Conservation (phyloP, 2,113 vertebrate species). For the Cathartes aura region DNA sequence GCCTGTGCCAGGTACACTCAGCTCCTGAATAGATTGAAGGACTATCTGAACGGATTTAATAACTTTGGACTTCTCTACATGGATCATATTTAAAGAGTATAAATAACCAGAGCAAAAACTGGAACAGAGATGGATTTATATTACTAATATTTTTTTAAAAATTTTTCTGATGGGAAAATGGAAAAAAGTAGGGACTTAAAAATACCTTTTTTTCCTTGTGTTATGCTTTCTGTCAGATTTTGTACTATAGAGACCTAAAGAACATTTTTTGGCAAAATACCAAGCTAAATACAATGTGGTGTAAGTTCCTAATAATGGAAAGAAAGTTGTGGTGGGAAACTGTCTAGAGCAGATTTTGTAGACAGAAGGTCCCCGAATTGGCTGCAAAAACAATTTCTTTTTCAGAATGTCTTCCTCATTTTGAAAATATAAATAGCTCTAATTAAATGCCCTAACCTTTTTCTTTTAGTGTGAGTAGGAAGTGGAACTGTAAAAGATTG, state of each 20-base stretch:
- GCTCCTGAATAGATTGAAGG: constrained; percentile 50
- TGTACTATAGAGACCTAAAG: constrained; percentile 65
- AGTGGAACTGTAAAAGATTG: constrained; percentile 53
- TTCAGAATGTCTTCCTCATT: constrained; percentile 66
- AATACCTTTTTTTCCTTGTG: constrained; percentile 58
- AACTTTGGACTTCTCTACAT: constrained; percentile 43
- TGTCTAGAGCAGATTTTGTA: constrained; percentile 63
- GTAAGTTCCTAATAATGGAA: constrained; percentile 75
- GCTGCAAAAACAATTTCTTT: constrained; percentile 73
- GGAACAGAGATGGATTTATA: constrained; percentile 47
- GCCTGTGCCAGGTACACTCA: constrained; percentile 52
- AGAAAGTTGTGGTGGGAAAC: constrained; percentile 73
- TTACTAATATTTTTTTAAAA: not conserved
- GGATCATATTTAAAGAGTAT: constrained; percentile 61
- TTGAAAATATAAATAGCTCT: constrained; percentile 67
- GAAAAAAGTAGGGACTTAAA: constrained; percentile 59
- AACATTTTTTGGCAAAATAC: constrained; percentile 66
- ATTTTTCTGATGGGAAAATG: constrained; percentile 71
- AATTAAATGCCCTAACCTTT: constrained; percentile 56
- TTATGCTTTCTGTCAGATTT: constrained; percentile 74
- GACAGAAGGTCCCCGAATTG: constrained; percentile 60
- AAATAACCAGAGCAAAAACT: constrained; percentile 62
- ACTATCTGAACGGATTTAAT: constrained; percentile 52
- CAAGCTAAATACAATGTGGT: constrained; percentile 72
- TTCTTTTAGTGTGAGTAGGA: constrained; percentile 28